Evolutionary conservation across 2,113 vertebrate genomes (phyloP), one percentile per base, ranked within the genome.

Genomic region (Passer domesticus): DNA sequence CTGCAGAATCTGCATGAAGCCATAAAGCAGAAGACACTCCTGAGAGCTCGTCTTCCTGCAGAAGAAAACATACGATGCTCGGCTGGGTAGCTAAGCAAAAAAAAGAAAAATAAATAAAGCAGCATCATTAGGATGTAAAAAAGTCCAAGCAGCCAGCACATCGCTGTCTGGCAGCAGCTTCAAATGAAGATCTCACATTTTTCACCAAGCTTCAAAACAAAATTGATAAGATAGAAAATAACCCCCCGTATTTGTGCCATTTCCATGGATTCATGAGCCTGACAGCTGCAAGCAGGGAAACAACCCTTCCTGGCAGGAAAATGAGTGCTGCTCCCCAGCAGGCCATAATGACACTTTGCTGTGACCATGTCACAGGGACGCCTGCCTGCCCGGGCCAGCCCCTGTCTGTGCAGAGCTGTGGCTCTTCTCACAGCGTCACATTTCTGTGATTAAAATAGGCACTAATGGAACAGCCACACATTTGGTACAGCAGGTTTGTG

Each of bases 111-210:
- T 13, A 89, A 94, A 96, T 64, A 74, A 90, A 88, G 63, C 70
- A 55, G 63, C 84, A 76, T 76, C 94, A 66, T 91, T 88, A 89
- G 89, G 91, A 33, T 62, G 83, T 84, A 91, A 92, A 81, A 91
- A 89, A 95, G 82, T 49, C 37, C 47, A 18, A 92, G 77, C 55
- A 91, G 67, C 75, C 78, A 69, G 91, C 84, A 50, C 75, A 74
- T 12, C 8, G 19, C 84, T 91, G 80, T 77, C 87, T 92, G 46
- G 84, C 63, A 95, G 84, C 78, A 80, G 82, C 82, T 92, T 76
- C 78, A 62, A 59, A 91, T 94, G 55, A 92, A 94, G 87, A 95
- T 20, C 87, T 87, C 93, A 74, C 67, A 67, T 95, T 79, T 96
- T 92, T 75, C 93, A 84, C 73, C 74, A 24, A 79, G 77, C 69